Base-by-base conservation (phyloP, 2,888 invertebrate species). In the Cheilosia scutellata region DNA sequence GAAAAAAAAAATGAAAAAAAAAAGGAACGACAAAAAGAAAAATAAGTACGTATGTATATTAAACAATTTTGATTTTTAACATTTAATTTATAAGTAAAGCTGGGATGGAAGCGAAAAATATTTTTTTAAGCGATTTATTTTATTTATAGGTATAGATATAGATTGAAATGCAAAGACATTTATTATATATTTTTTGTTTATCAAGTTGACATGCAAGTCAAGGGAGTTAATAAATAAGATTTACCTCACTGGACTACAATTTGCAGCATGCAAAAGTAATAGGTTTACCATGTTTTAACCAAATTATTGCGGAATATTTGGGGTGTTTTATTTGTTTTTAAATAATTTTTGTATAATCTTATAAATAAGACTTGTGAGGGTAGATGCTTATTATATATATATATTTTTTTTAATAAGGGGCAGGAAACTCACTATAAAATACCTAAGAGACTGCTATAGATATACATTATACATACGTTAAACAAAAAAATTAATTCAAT, bases 231-330 rank as follows among this genome's bases (percentile, higher is more conserved):
- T 49, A 72, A 7, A 76, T 66, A 58, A 87, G 88, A 88, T 89
- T 91, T 92, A 92, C 92, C 92, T 92, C 91, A 89, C 88, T 88
- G 88, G 88, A 89, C 92, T 92, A 89, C 89, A 90, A 88, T 90
- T 90, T 89, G 92, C 92, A 90, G 92, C 92, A 92, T 92, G 92
- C 92, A 92, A 92, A 42, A 80, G 70, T 84, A 83, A 83, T 78
- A 83, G 42, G 68, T 71, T 84, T 75, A 80, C 75, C 75, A 76
- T 71, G 70, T 70, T 84, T 80, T 76, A 80, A 71, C 77, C 72
- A 78, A 77, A 49, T 83, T 29, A 77, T 44, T 71, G 63, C 72
- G 40, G 66, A 42, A 66, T 42, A 27, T 44, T 74, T 60, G 25
- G 29, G 16, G 55, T 53, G 16, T 20, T 25, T 47, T 16, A 11